phyloP scores from a whole-genome alignment of 1,140 invertebrate species.

The Phymastichus coffea region DNA sequence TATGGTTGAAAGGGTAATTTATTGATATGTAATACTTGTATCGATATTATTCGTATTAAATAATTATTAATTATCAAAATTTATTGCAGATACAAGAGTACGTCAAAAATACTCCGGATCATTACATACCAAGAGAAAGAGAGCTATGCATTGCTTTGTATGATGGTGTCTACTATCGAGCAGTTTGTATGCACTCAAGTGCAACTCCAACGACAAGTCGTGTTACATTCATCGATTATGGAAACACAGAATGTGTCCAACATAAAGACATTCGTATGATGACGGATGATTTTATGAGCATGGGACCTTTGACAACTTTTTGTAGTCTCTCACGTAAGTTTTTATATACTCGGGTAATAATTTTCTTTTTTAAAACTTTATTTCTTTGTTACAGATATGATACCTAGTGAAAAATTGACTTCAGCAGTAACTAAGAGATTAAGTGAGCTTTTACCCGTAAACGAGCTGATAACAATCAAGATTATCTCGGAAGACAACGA shows the following conservation, averaged over 20 bases:
- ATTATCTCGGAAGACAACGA: constrained; percentile 28
- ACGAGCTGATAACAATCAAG: constrained; percentile 29
- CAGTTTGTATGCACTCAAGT: constrained; percentile 32
- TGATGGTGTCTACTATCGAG: constrained; percentile 41
- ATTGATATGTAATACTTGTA: constrained; percentile 1
- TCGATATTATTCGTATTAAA: neutral
- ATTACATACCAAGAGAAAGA: constrained; percentile 45
- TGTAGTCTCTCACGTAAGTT: constrained; percentile 42
- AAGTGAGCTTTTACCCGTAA: constrained; percentile 13
- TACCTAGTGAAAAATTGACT: constrained; percentile 26
- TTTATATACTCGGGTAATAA: neutral
- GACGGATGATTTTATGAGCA: constrained; percentile 41
- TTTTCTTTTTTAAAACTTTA: constrained; percentile 2
- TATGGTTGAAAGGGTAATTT: constrained; percentile 5
- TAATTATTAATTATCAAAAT: neutral
- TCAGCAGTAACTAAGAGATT: constrained; percentile 27
- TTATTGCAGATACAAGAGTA: no score
- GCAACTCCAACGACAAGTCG: constrained; percentile 9
- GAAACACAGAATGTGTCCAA: constrained; percentile 38
- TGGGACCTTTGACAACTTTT: constrained; percentile 31
- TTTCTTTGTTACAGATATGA: constrained; percentile 34
- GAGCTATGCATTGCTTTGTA: constrained; percentile 49
- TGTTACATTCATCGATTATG: constrained; percentile 47
- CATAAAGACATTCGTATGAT: constrained; percentile 47
- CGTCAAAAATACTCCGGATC: constrained; percentile 19